A percentile compares a stretch with the other conserved stretches of the same genome.
Conservation (phyloP, 2,797 vertebrate genomes). For the Parotocinclus haroldoi region DNA sequence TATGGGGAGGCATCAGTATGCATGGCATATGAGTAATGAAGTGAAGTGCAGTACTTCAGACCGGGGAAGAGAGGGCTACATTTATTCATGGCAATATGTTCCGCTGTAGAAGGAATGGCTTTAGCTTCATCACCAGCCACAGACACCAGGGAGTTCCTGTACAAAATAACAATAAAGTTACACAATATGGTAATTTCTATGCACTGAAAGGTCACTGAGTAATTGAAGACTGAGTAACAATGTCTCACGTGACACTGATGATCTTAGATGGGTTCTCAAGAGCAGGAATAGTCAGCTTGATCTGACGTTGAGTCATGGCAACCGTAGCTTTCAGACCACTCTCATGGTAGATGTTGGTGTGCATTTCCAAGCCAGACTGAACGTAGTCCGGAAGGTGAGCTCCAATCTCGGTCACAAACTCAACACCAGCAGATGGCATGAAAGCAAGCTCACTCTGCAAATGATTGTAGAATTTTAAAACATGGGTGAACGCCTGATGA, state of each 20-base stretch:
- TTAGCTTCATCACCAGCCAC: conserved; percentile 70
- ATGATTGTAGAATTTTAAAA: not conserved
- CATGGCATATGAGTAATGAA: conserved; percentile 72
- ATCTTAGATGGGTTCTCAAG: conserved; percentile 75
- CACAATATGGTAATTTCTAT: not conserved
- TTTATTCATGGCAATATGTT: conserved; percentile 56
- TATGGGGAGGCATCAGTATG: conserved; percentile 71
- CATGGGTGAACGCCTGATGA: not conserved
- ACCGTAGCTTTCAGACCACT: conserved; percentile 78
- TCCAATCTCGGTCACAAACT: conserved; percentile 84
- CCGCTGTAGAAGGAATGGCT: conserved; percentile 64
- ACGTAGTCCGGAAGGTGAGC: conserved; percentile 81
- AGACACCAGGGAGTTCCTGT: conserved; percentile 79
- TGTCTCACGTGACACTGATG: conserved; percentile 79
- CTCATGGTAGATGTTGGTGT: conserved; percentile 86
- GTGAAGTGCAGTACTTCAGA: conserved; percentile 73
- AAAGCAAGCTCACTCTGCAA: conserved; percentile 66
- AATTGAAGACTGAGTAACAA: not conserved
- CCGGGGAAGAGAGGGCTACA: conserved; percentile 79
- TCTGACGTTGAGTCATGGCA: conserved; percentile 63
- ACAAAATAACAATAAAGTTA: not conserved
- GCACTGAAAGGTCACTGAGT: no score
- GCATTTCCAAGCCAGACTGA: conserved; percentile 80
- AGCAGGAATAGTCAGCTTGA: conserved; percentile 82
- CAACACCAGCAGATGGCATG: conserved; percentile 83